A percentile compares a stretch with the other conserved stretches of the same genome.
phyloP scores from a whole-genome alignment of 2,113 vertebrate genomes.

The Pyxicephalus adspersus region DNA sequence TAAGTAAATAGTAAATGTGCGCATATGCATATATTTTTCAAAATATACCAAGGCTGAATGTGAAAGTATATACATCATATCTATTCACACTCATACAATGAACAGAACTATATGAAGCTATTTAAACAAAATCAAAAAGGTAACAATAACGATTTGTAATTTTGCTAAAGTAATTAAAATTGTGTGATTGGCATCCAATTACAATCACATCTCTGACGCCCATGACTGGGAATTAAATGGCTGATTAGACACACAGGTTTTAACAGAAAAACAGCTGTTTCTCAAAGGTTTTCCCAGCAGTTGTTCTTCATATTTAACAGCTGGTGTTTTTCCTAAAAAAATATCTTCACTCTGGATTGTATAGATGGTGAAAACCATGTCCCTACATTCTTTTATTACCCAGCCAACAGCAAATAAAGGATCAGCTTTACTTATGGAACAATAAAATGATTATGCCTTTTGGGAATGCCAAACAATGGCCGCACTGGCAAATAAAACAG shows the following conservation, averaged over 20 bases:
- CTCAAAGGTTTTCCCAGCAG: constrained; percentile 46
- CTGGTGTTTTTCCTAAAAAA: constrained; percentile 41
- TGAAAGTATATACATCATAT: too few species aligned
- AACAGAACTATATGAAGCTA: too few species aligned
- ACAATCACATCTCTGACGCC: neutral
- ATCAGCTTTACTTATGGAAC: neutral
- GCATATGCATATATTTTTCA: too few species aligned
- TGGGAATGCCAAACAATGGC: constrained; percentile 7
- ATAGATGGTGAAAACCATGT: constrained; percentile 5
- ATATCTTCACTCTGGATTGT: constrained; percentile 35
- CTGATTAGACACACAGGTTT: constrained; percentile 30
- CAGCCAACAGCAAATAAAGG: constrained; percentile 1
- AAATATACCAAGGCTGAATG: too few species aligned
- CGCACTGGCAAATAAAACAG: neutral
- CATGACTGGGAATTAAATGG: constrained; percentile 8
- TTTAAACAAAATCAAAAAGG: too few species aligned
- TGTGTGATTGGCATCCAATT: too few species aligned
- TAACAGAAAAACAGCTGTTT: constrained; percentile 42
- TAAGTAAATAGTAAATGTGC: too few species aligned
- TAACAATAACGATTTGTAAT: too few species aligned
- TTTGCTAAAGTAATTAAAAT: too few species aligned
- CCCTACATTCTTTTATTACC: constrained; percentile 19
- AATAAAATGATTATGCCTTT: constrained; percentile 27
- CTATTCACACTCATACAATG: too few species aligned
- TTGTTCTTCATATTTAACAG: constrained; percentile 46